Base-by-base conservation (phyloP, 1,140 invertebrate species). In the Belonocnema kinseyi region DNA sequence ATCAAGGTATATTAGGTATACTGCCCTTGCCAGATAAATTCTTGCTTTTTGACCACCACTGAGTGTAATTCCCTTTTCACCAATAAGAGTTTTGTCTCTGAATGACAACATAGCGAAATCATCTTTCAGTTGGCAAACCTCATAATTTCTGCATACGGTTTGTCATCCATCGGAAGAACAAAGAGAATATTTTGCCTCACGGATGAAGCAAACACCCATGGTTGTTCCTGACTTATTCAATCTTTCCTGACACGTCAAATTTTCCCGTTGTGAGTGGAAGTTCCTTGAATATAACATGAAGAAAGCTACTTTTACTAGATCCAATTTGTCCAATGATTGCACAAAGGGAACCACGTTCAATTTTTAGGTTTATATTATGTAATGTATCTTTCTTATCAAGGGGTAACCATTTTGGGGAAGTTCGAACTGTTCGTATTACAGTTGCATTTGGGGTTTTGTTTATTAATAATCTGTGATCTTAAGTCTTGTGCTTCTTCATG, bases 171-270 rank as follows among this genome's bases (percentile, higher is more conserved):
- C n/a, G n/a, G n/a, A n/a, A n/a, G n/a, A n/a, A n/a, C n/a, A 90
- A 99, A 98, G 0, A 98, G 85, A 72, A 99, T 98, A 89, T 99
- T 99, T 85, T 98, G 96, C 53, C 95, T 92, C 7, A 97, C 93
- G 58, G 94, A 86, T n/a, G 95, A 95, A 77, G 93, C 90, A 87
- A 97, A 97, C 0, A 98, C 93, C 97, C 97, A 99, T 0, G 97
- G 94, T 83, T 98, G 96, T 89, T 99, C n/a, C 96, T 95, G 14
- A 96, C 95, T 89, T 98, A 99, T 1, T 96, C 95, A 10, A 98
- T 90, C 51, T 92, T 94, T n/a, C 98, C 98, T 61, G 93, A 93
- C 0, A 98, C 91, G 72, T 93, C 91, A 0, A 98, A 89, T 12
- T 88, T 91, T 1, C 97, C 97, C 0, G 91, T 89, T 4, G 87